A percentile compares a stretch with the other conserved stretches of the same genome.
Conservation (phyloP, 2,113 vertebrate species). For the Cebus imitator region DNA sequence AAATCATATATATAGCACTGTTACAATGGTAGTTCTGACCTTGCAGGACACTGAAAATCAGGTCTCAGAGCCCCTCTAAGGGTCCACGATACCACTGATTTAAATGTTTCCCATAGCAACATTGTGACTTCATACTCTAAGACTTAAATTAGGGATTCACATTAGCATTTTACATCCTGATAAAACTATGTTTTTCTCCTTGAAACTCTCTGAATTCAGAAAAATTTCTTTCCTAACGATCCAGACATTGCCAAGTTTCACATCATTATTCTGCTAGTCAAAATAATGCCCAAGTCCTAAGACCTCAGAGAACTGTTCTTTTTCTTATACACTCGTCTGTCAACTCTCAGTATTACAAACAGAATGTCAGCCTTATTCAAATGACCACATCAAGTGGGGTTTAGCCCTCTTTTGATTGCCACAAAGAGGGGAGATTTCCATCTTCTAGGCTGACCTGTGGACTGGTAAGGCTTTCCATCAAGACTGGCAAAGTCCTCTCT, state of each 20-base stretch:
- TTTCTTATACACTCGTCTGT: not conserved
- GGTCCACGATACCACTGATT: not conserved
- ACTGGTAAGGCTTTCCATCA: slow-evolving; percentile 47
- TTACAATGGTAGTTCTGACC: not conserved
- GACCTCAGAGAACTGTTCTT: not conserved
- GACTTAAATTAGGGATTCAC: not conserved
- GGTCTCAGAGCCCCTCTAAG: not conserved
- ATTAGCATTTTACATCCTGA: not conserved
- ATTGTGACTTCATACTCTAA: not conserved
- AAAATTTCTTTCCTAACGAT: not conserved
- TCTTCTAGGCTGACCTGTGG: slow-evolving; percentile 47
- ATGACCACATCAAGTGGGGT: slow-evolving; percentile 57
- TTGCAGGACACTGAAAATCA: not conserved
- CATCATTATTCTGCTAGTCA: not conserved
- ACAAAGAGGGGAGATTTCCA: slow-evolving; percentile 40
- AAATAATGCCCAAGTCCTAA: not conserved
- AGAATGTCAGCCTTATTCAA: slow-evolving; percentile 63
- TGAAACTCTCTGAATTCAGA: not conserved
- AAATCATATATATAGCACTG: not conserved
- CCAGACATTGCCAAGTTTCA: not conserved
- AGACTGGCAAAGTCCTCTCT: slow-evolving; percentile 60
- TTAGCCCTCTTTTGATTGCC: not conserved
- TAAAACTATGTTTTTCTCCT: slow-evolving; percentile 17
- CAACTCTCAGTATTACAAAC: slow-evolving; percentile 33
- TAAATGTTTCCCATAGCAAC: not conserved